Evolutionary conservation across 1,140 invertebrate genomes (phyloP).

Genomic region (Papilio polyxenes): DNA sequence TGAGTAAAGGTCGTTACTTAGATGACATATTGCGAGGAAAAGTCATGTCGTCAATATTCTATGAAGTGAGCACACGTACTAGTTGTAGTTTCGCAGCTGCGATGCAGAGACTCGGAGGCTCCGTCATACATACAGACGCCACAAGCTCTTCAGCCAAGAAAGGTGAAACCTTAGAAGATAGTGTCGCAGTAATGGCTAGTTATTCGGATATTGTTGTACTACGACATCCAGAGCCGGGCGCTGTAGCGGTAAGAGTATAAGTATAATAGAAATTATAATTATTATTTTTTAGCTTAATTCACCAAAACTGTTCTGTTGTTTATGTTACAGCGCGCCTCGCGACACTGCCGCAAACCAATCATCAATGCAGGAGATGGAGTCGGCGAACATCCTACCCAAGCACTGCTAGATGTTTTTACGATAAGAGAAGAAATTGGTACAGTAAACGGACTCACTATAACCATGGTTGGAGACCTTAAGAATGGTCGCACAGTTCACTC

Average conservation of each 20-base stretch:
- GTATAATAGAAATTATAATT: slow-evolving; percentile 26
- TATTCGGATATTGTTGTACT: slow-evolving; percentile 96
- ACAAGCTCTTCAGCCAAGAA: slow-evolving; percentile 96
- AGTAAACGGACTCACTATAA: slow-evolving; percentile 96
- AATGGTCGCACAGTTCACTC: slow-evolving; percentile 99
- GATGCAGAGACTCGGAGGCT: slow-evolving; percentile 96
- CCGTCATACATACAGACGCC: slow-evolving; percentile 94
- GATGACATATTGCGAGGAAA: slow-evolving; percentile 96
- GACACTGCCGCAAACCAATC: slow-evolving; percentile 91
- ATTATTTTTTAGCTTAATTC: slow-evolving; percentile 19
- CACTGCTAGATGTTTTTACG: slow-evolving; percentile 98
- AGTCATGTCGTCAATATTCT: slow-evolving; percentile 97
- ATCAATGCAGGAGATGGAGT: slow-evolving; percentile 99
- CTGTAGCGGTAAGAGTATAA: slow-evolving; percentile 87
- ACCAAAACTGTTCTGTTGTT: slow-evolving; percentile 18
- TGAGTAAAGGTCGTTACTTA: slow-evolving; percentile 90
- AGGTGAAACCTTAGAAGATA: slow-evolving; percentile 97
- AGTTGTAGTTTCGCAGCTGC: slow-evolving; percentile 97
- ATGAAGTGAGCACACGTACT: slow-evolving; percentile 98
- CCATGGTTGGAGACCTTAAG: slow-evolving; percentile 97
- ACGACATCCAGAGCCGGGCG: slow-evolving; percentile 95
- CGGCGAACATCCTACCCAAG: slow-evolving; percentile 99
- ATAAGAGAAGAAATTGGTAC: slow-evolving; percentile 99
- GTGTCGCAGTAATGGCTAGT: slow-evolving; percentile 91
- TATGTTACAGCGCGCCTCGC: slow-evolving; percentile 86